phyloP scores from a whole-genome alignment of 2,888 invertebrate genomes.

The Cephus runcator region DNA sequence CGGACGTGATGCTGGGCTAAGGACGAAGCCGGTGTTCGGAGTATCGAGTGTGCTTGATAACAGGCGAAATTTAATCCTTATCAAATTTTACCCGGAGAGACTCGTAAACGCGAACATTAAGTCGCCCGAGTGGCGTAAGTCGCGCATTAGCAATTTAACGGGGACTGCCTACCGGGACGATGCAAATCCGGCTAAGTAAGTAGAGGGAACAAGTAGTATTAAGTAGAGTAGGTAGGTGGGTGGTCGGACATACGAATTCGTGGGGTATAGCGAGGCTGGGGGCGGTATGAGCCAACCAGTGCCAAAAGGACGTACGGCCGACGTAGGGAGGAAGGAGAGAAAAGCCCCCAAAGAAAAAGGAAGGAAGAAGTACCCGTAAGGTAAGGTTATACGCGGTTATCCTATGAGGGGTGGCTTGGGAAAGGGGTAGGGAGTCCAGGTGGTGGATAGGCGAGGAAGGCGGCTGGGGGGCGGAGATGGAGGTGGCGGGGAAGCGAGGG shows the following conservation, averaged over 20 bases:
- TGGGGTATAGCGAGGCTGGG: neutral
- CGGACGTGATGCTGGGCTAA: neutral
- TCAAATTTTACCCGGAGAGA: neutral
- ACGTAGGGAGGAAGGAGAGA: neutral
- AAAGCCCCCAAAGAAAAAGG: neutral
- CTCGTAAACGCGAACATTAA: neutral
- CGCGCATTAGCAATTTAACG: neutral
- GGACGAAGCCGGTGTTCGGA: neutral
- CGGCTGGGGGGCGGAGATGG: neutral
- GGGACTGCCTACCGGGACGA: neutral
- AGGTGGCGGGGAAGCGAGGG: neutral
- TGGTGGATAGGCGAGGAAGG: neutral
- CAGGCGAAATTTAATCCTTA: neutral
- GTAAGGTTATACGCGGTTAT: neutral
- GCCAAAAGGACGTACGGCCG: neutral
- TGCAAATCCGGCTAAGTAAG: neutral
- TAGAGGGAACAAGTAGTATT: neutral
- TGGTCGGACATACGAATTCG: neutral
- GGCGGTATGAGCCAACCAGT: neutral
- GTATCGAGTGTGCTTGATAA: neutral
- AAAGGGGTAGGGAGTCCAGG: neutral
- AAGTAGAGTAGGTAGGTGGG: neutral
- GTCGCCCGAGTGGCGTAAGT: neutral
- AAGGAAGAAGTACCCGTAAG: neutral
- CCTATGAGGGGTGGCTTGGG: neutral